Percentiles rank a stretch among this genome's conserved stretches.
These are phyloP conservation scores for Mycetomoellerius zeteki DNA, from an alignment of 1,140 invertebrate species.

Conservation along the genomic window DNA sequence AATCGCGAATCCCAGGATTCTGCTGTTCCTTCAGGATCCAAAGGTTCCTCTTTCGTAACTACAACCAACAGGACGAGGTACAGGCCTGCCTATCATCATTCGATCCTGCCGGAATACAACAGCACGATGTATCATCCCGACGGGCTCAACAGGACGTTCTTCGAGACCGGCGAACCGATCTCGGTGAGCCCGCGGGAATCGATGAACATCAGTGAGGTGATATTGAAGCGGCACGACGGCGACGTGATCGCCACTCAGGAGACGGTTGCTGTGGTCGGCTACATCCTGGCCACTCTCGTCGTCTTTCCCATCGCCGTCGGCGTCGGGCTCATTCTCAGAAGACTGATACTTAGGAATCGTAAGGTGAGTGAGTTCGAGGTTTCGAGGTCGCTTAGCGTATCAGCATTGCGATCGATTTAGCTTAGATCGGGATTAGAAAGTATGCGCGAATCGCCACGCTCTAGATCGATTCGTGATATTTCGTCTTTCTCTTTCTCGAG, in stretches of 20 bases:
- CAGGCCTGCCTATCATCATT: slow-evolving; percentile 70
- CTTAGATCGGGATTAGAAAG: slow-evolving; percentile 51
- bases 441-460: slow-evolving; percentile 36
- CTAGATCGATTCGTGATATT: slow-evolving; percentile 33
- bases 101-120: slow-evolving; percentile 77
- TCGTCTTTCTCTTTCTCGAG: slow-evolving; percentile 19
- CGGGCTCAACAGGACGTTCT: slow-evolving; percentile 80
- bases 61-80: slow-evolving; percentile 74
- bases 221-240: slow-evolving; percentile 84
- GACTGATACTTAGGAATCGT: slow-evolving; percentile 87
- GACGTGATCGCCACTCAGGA: slow-evolving; percentile 85
- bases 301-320: slow-evolving; percentile 86
- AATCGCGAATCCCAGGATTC: slow-evolving; percentile 47
- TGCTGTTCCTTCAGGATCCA: slow-evolving; percentile 30
- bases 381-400: slow-evolving; percentile 30
- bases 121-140: slow-evolving; percentile 76
- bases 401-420: slow-evolving; percentile 5
- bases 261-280: slow-evolving; percentile 85
- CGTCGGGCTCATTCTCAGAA: slow-evolving; percentile 86
- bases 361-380: slow-evolving; percentile 83
- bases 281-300: slow-evolving; percentile 85
- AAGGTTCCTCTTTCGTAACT: slow-evolving; percentile 50
- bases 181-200: slow-evolving; percentile 79
- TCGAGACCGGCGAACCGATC: slow-evolving; percentile 78
- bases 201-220: slow-evolving; percentile 85